Percentiles rank a stretch among this genome's conserved stretches.
Evolutionary conservation across 2,888 invertebrate genomes (phyloP).

Genomic region (Stomorhina lunata): DNA sequence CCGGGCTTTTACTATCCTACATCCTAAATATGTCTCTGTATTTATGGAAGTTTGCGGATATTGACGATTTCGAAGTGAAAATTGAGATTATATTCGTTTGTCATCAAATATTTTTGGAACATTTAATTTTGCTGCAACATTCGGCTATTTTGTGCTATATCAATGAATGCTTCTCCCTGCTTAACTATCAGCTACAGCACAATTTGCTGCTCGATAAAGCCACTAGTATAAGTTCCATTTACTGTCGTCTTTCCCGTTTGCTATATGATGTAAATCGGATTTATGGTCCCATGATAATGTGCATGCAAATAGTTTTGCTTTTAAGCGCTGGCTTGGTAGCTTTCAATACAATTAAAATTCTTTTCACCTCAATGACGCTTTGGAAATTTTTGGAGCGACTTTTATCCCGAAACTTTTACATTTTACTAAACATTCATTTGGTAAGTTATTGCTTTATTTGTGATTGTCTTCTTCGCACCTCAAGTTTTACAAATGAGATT

Average conservation of each 20-base stretch:
- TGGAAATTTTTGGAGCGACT: not conserved
- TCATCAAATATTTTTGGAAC: not conserved
- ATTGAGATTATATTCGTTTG: no score
- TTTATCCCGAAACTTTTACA: not conserved
- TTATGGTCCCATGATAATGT: not conserved
- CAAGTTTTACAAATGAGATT: not conserved
- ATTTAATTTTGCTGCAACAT: conserved; percentile 14
- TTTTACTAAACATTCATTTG: not conserved
- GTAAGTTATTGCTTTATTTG: conserved; percentile 5
- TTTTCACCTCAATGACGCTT: not conserved
- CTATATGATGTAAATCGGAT: not conserved
- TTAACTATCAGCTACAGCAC: not conserved
- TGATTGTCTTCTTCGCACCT: not conserved
- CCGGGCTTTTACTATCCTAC: no score
- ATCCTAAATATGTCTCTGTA: no score
- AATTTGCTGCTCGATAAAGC: not conserved
- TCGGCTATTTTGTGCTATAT: not conserved
- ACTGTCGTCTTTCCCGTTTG: not conserved
- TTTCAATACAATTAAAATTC: not conserved
- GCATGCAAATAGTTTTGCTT: not conserved
- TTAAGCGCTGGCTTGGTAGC: not conserved
- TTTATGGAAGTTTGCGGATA: no score
- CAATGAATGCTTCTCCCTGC: not conserved
- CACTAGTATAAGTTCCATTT: not conserved
- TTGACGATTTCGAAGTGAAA: no score